phyloP scores from a whole-genome alignment of 2,888 invertebrate species.

The Athalia rosae region DNA sequence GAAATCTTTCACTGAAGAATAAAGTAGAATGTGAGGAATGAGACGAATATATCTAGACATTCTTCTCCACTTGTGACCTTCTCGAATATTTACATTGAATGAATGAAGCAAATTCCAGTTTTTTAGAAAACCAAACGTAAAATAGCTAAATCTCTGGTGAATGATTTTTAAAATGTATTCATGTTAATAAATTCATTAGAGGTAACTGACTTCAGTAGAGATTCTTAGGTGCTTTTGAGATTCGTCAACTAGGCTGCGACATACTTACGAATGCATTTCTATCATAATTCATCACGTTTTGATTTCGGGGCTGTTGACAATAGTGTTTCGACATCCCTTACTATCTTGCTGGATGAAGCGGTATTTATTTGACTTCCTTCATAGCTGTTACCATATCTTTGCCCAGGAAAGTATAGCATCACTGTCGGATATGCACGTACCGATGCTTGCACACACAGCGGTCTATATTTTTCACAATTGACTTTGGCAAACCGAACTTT shows the following conservation, averaged over 20 bases:
- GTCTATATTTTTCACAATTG: slow-evolving; percentile 78
- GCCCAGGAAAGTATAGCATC: slow-evolving; percentile 78
- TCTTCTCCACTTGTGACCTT: background rate
- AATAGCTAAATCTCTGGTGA: slow-evolving; percentile 16
- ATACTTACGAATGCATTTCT: background rate
- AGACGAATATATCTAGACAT: background rate
- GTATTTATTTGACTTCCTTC: slow-evolving; percentile 54
- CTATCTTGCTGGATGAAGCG: slow-evolving; percentile 18
- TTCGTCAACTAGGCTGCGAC: slow-evolving; percentile 1
- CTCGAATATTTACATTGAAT: background rate
- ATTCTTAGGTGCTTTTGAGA: slow-evolving; percentile 9
- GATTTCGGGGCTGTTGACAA: slow-evolving; percentile 28
- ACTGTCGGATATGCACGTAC: slow-evolving; percentile 82
- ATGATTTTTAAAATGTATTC: background rate
- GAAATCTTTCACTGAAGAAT: background rate
- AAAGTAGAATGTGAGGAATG: background rate
- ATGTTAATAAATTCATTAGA: background rate
- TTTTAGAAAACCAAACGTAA: background rate
- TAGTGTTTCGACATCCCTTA: slow-evolving; percentile 35
- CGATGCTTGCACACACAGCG: slow-evolving; percentile 77
- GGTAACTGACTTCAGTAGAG: slow-evolving; percentile 1
- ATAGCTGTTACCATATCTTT: slow-evolving; percentile 66
- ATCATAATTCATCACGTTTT: slow-evolving; percentile 40
- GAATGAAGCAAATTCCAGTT: background rate
- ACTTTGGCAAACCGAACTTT: slow-evolving; percentile 78